phyloP scores from a whole-genome alignment of 2,113 vertebrate genomes.

The Mus spicilegus region DNA sequence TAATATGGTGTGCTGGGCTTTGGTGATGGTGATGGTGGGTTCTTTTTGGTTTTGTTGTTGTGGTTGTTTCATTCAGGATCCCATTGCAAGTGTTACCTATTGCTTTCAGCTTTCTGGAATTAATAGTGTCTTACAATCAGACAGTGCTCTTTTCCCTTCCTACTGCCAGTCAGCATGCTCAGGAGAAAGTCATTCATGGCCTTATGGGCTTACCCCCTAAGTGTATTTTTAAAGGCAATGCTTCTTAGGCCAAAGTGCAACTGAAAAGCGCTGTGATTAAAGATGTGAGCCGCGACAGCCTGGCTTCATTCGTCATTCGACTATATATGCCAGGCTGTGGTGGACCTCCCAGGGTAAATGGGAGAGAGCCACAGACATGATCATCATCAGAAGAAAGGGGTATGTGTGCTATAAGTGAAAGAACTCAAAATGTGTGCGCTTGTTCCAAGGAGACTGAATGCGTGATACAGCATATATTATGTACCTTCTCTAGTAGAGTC shows the following conservation, averaged over 20 bases:
- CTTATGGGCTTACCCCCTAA: conserved; percentile 51
- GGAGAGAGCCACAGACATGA: not conserved
- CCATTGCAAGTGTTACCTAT: conserved; percentile 79
- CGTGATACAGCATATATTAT: not conserved
- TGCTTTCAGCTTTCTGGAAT: conserved; percentile 82
- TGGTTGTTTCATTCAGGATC: conserved; percentile 52
- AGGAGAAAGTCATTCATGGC: conserved; percentile 71
- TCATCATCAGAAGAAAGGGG: conserved; percentile 6
- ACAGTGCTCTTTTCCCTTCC: conserved; percentile 67
- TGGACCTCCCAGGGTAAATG: conserved; percentile 8
- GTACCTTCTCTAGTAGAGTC: not conserved
- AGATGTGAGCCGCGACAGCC: not conserved
- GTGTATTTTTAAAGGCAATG: conserved; percentile 75
- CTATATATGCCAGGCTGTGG: not conserved
- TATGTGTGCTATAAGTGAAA: not conserved
- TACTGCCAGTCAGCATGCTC: conserved; percentile 66
- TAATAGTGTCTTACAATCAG: conserved; percentile 76
- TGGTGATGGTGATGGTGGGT: not conserved
- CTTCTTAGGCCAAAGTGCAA: conserved; percentile 71
- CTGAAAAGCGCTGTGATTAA: not conserved
- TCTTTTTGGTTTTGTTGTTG: conserved; percentile 21
- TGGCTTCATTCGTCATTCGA: not conserved
- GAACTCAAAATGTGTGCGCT: conserved; percentile 8
- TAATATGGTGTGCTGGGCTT: not conserved
- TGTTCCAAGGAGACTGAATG: not conserved